Conservation (phyloP, 2,113 vertebrate species). For the Burhinus oedicnemus region DNA sequence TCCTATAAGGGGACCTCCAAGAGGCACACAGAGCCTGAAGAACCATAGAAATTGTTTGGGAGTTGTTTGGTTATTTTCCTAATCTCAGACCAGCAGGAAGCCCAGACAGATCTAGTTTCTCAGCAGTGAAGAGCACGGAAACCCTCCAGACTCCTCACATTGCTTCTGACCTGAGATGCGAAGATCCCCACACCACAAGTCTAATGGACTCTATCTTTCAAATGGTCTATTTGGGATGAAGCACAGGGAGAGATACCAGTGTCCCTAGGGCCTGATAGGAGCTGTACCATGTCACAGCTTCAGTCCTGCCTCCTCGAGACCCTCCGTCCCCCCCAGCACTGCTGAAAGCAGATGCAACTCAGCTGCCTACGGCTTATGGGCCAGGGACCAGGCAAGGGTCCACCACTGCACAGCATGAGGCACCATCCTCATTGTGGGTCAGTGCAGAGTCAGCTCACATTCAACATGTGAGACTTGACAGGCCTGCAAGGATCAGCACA, state of each 20-base stretch:
- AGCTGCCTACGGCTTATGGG: neutral
- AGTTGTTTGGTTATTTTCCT: neutral
- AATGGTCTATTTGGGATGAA: neutral
- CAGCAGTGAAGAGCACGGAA: neutral
- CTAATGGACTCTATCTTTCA: neutral
- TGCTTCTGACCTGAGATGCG: neutral
- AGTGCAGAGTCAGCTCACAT: neutral
- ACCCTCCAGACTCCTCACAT: neutral
- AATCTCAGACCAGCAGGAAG: neutral
- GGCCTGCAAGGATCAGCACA: neutral
- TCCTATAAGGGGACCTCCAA: neutral
- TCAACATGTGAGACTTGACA: neutral
- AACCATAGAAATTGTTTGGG: neutral
- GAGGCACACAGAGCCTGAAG: neutral
- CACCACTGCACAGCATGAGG: neutral
- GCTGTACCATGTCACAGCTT: neutral
- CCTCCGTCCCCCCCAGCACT: neutral
- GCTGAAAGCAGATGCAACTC: neutral
- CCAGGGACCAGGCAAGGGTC: neutral
- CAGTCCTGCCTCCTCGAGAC: neutral
- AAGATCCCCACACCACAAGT: neutral
- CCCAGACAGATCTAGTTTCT: neutral
- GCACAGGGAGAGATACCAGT: neutral
- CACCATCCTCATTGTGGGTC: rapidly evolving
- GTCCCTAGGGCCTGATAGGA: neutral